Base-by-base conservation (phyloP, 30 jellyfish, hydroid and myxozoan genomes). In the Aurelia sp. region DNA sequence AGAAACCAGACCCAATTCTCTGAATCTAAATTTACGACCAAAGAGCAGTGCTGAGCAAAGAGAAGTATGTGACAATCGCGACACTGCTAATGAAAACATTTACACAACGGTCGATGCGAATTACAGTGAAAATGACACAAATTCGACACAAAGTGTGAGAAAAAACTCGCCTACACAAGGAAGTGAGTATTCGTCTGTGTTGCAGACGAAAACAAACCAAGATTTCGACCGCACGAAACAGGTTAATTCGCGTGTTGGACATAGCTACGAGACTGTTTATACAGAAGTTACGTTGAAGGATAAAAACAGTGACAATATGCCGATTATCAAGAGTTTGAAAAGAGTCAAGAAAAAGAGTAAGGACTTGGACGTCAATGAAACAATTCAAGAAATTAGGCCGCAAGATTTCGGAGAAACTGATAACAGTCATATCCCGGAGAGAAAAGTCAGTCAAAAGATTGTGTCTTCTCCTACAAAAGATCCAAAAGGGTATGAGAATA, bases 201-300 rank as follows among this genome's bases (percentile, higher is more conserved):
- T 27, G 44, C 60, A 47, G n/a, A 17, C 21, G 13, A 47, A 18
- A 27, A 47, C 61, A 50, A 62, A n/a, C 24, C 51, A 63, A 11
- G 58, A 27, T 12, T n/a, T 53, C 21, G 51, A 67, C 18, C 15
- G 16, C 21, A 33, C 51, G 13, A 66, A 61, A 11, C 72, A 68
- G 33, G 57, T 63, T 19, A 77, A 81, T 31, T 63, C 67, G 19
- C 35, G 83, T 52, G 41, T 15, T 18, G 51, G 75, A 31, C 33
- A 48, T 3, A 57, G 59, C 57, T 59, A 83, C 86, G 86, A 71
- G 44, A 71, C 73, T 16, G 79, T 83, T 20, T 83, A 83, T 64
- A 83, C 92, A 18, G 86, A 83, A 27, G 86, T 83, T n/a, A 44
- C 72, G 13, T 71, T 83, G 86, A 83, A 83, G 72, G 80, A 62